Evolutionary conservation across 1,140 invertebrate species (phyloP).

Genomic region (Drosophila arizonae): DNA sequence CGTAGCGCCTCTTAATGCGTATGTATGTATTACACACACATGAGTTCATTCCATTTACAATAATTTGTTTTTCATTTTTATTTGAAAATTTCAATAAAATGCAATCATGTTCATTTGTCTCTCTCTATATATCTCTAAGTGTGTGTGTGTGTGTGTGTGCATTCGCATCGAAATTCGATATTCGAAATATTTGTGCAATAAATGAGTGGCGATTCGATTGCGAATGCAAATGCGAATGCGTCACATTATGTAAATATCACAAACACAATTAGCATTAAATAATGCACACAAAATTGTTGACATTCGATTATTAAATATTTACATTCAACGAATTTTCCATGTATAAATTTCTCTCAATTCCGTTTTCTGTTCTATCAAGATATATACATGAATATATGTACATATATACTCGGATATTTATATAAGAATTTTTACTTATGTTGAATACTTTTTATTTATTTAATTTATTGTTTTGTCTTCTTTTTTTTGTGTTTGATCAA

Average conservation of each 20-base stretch:
- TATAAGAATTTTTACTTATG: background rate
- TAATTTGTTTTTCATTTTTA: constrained; percentile 1
- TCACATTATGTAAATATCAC: constrained; percentile 34
- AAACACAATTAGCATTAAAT: constrained; percentile 43
- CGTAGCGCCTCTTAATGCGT: background rate
- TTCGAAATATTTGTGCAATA: constrained; percentile 17
- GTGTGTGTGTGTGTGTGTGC: constrained; percentile 3
- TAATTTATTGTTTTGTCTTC: constrained; percentile 6
- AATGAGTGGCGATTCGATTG: constrained; percentile 8
- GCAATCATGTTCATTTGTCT: constrained; percentile 48
- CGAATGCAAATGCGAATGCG: constrained; percentile 6
- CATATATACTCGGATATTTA: background rate
- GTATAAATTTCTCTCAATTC: constrained; percentile 10
- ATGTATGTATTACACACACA: constrained; percentile 21
- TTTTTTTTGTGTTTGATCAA: constrained; percentile 3
- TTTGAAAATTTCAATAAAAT: constrained; percentile 4
- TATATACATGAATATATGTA: background rate
- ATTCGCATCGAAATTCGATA: constrained; percentile 10
- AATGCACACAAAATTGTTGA: constrained; percentile 28
- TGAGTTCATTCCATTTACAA: constrained; percentile 7
- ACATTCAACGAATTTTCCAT: background rate
- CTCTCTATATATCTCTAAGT: background rate
- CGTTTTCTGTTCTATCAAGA: background rate
- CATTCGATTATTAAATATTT: constrained; percentile 31
- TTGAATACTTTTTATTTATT: constrained; percentile 25